Evolutionary conservation across 2,797 vertebrate genomes (phyloP).

Genomic region (Galago senegalensis): DNA sequence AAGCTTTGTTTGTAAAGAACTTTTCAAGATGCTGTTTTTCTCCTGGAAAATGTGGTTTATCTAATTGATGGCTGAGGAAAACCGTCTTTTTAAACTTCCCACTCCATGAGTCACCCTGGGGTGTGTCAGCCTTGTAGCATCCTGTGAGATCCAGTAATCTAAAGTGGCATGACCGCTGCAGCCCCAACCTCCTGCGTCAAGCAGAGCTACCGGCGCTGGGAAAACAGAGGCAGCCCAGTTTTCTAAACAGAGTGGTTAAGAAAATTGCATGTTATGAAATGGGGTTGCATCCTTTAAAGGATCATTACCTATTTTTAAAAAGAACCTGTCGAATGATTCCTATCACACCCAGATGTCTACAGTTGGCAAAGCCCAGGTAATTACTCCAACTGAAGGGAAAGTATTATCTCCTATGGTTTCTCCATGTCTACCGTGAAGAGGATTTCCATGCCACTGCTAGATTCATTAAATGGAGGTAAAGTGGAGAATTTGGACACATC

Average conservation of each 20-base stretch:
- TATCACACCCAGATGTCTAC: constrained; percentile 25
- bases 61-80: constrained; percentile 90
- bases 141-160: constrained; percentile 90
- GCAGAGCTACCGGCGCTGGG: constrained; percentile 82
- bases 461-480: constrained; percentile 22
- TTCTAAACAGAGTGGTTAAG: constrained; percentile 84
- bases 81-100: constrained; percentile 90
- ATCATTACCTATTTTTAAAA: constrained; percentile 82
- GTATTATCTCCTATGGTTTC: neutral
- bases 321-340: constrained; percentile 78
- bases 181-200: constrained; percentile 82
- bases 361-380: constrained; percentile 58
- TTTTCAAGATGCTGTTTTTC: constrained; percentile 89
- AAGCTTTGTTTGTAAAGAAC: constrained; percentile 86
- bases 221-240: constrained; percentile 80
- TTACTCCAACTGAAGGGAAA: constrained; percentile 6
- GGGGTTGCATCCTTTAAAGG: constrained; percentile 73
- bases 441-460: neutral
- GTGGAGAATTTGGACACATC: constrained; percentile 4
- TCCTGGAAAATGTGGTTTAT: constrained; percentile 92
- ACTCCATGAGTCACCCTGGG: constrained; percentile 90
- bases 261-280: constrained; percentile 83
- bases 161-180: constrained; percentile 87
- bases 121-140: constrained; percentile 88
- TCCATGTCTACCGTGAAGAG: constrained; percentile 4